phyloP scores from a whole-genome alignment of 2,888 invertebrate genomes.

The Tenthredo scrophulariae region DNA sequence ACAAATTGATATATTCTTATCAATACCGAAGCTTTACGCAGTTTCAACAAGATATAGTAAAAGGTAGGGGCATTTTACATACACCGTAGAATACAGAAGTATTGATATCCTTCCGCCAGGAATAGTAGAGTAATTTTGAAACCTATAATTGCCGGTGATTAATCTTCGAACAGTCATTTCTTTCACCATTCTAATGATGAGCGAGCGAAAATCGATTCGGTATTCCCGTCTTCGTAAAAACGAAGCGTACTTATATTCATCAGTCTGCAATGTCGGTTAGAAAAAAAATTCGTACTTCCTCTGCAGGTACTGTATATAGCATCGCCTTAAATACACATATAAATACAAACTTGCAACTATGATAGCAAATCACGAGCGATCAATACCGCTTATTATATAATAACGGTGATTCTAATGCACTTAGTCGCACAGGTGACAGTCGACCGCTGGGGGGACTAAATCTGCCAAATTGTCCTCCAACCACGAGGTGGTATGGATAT shows the following conservation, averaged over 20 bases:
- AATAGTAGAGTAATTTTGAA: too few relatives aligned
- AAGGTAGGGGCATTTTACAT: too few relatives aligned
- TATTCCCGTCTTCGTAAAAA: background rate
- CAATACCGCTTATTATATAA: constrained; percentile 28
- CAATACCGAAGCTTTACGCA: too few relatives aligned
- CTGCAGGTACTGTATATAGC: background rate
- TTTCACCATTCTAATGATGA: background rate
- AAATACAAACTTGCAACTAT: background rate
- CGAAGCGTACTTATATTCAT: background rate
- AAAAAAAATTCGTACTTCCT: background rate
- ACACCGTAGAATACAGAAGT: too few relatives aligned
- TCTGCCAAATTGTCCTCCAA: constrained; percentile 29
- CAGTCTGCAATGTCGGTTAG: background rate
- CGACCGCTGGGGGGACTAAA: constrained; percentile 24
- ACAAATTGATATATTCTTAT: too few relatives aligned
- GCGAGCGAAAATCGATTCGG: background rate
- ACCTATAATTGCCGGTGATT: too few relatives aligned
- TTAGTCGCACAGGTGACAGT: constrained; percentile 34
- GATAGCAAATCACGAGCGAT: constrained; percentile 5
- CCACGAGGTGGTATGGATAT: constrained; percentile 11
- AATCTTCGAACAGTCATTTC: background rate
- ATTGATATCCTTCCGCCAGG: too few relatives aligned
- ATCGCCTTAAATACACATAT: background rate
- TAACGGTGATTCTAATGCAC: constrained; percentile 38
- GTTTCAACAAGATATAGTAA: too few relatives aligned